Base-by-base conservation (phyloP, 2,797 vertebrate genomes). In the Psittacula echo region DNA sequence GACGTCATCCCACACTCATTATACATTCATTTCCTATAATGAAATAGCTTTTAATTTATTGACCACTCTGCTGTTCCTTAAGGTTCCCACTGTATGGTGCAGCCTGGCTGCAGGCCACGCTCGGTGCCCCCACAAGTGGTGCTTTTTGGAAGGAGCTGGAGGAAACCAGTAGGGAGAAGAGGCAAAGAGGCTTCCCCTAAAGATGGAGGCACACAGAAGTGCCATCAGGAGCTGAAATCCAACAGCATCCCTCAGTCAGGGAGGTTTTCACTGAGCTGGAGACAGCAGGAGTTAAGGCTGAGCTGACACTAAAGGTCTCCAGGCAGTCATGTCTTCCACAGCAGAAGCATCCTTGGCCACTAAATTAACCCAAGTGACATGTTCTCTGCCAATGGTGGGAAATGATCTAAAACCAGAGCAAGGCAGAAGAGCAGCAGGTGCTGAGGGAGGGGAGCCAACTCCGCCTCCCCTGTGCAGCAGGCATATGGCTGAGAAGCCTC, bases 11-110 rank as follows among this genome's bases (percentile, higher is more conserved):
- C 88, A 94, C 2, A 0, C 86, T 96, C 93, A 97, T 97, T 97
- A 97, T 96, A 96, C 93, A 96, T 96, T 97, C 78, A 96, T 96
- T 89, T 85, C 61, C 91, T 80, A 85, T 93, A 96, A 97, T 96
- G 91, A 97, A 97, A 95, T 78, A 60, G 93, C 96, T 97, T 96
- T 96, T 95, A 74, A 95, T 96, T 94, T 92, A 92, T 90, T 77
- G 90, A 77, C 86, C 1, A 2, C 83, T 91, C 73, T 2, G 1
- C 84, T 42, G 58, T 54, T 83, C 78, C 92, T 90, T 50, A 23
- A 65, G 81, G 80, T 60, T 53, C 51, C 48, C 0, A 0, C 64
- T 44, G 53, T 20, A 2, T 1, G 0, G 50, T 2, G 1, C 82
- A 85, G 79, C 73, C 82, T 79, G 2, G 0, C 67, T 72, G 42